Conservation (phyloP, 2,888 invertebrate species). For the Villa cingulata region DNA sequence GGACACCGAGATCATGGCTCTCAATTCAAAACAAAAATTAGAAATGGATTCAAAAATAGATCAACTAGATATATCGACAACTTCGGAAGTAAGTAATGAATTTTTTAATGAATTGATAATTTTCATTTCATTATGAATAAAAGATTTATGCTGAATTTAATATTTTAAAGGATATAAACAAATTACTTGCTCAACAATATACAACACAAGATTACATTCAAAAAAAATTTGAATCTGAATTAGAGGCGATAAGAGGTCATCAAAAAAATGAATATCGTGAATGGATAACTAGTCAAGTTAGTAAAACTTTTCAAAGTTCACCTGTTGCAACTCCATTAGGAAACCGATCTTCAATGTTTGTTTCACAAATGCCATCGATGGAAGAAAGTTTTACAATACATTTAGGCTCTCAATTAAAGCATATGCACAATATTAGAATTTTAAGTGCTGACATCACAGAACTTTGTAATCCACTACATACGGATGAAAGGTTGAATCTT, state of each 20-base stretch:
- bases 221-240: constrained; percentile 71
- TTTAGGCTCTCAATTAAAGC: constrained; percentile 93
- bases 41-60: constrained; percentile 83
- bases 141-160: no score
- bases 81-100: constrained; percentile 34
- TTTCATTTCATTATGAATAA: no score
- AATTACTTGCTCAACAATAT: constrained; percentile 66
- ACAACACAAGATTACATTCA: constrained; percentile 72
- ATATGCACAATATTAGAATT: constrained; percentile 93
- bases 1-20: constrained; percentile 53
- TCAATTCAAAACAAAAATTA: constrained; percentile 66
- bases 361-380: constrained; percentile 39
- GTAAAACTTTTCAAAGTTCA: constrained; percentile 30
- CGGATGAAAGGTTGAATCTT: constrained; percentile 29
- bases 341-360: constrained; percentile 36
- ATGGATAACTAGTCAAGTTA: constrained; percentile 55
- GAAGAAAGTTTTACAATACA: constrained; percentile 98
- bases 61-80: constrained; percentile 59
- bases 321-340: constrained; percentile 28
- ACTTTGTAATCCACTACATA: constrained; percentile 49
- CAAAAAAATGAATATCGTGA: constrained; percentile 77
- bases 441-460: constrained; percentile 74
- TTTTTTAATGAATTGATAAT: neutral
- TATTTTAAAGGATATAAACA: constrained; percentile 54
- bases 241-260: constrained; percentile 70